Base-by-base conservation (phyloP, 2,113 vertebrate species). In the Microtus pennsylvanicus region DNA sequence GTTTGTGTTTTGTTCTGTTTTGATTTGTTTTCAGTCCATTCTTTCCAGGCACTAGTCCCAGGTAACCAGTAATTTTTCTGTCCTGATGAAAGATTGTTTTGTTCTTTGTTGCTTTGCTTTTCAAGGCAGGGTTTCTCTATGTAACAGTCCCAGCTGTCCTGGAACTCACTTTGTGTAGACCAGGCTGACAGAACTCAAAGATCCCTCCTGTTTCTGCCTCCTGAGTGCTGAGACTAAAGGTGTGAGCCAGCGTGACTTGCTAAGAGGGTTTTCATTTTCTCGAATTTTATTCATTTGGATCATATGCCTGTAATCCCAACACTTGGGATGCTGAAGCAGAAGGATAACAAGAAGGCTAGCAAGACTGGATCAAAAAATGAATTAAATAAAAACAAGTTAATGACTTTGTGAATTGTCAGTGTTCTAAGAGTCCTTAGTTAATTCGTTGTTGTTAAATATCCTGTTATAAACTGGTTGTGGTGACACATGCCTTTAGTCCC, bases 371-470 rank as follows among this genome's bases (percentile, higher is more conserved):
- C 58, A n/a, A 90, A 50, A 89, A 90, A 65, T 45, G 38, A 89
- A 89, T 35, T 19, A 55, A 35, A n/a, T n/a, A 72, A 13, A 13
- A 4, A 61, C 7, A 89, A 45, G 28, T 75, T 65, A 83, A 63
- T 35, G 12, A 72, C 35, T 61, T 83, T 86, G 91, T 94, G 67
- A 94, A 83, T 93, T 89, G n/a, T 26, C 26, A 92, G 2, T 96
- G 17, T 89, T 69, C 2, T 95, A 38, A 70, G n/a, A 28, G 52
- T 52, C 28, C 38, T 38, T 58, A 74, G 17, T 77, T 77, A 4
- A 10, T 95, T 91, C 14, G 13, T 74, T 89, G 47, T 91, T 96
- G 24, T 69, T 75, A 30, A 86, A 65, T 85, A 85, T 85, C 16
- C 61, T 14, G 35, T 94, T 63, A 61, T 83, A 30, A 42, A 3